Evolutionary conservation across 35 echinoderm and acorn worm genomes (phyloP).

Genomic region (Hemicentrotus pulcherrimus): DNA sequence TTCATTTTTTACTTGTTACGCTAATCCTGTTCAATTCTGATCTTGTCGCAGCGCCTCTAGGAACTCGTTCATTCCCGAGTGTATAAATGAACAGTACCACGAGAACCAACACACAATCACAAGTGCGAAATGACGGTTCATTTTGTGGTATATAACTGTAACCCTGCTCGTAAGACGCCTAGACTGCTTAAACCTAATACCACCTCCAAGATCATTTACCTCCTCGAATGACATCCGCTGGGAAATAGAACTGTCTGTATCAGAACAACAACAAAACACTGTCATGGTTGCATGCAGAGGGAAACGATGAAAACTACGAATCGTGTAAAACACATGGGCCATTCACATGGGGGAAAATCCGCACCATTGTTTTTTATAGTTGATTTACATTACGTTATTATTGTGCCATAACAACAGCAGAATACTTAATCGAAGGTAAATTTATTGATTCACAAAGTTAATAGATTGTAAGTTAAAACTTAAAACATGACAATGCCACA

Average conservation of each 20-base stretch:
- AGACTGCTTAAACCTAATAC: not conserved
- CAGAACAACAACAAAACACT: not conserved
- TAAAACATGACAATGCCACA: too few species aligned
- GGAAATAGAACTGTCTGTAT: not conserved
- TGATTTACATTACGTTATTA: too few species aligned
- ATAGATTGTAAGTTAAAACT: too few species aligned
- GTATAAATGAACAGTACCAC: not conserved
- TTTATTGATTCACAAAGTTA: too few species aligned
- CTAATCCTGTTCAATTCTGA: not conserved
- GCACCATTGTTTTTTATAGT: too few species aligned
- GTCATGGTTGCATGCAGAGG: not conserved
- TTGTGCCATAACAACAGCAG: too few species aligned
- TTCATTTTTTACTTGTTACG: not conserved
- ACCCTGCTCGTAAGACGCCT: not conserved
- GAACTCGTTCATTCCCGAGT: not conserved
- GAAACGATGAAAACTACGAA: too few species aligned
- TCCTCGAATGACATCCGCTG: not conserved
- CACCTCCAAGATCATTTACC: not conserved
- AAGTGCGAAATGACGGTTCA: not conserved
- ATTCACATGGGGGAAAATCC: too few species aligned
- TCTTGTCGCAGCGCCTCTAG: not conserved
- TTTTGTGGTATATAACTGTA: not conserved
- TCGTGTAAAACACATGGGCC: too few species aligned
- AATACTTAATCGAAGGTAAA: too few species aligned
- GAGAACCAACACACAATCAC: not conserved